phyloP scores from a whole-genome alignment of 2,888 invertebrate genomes.

The Drosophila mayaguana region DNA sequence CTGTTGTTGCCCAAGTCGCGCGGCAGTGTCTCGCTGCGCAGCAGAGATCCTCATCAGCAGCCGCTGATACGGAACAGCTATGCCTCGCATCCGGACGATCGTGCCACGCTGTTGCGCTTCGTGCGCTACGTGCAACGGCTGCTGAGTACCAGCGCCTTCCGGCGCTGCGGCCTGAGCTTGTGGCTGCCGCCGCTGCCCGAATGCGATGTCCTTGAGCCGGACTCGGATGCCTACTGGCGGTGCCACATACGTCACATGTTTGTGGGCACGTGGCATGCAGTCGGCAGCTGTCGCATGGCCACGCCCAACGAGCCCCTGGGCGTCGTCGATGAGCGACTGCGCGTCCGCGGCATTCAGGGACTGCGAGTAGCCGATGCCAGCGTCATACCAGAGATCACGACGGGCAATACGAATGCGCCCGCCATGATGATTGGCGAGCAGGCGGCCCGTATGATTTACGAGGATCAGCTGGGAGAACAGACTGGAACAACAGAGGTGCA shows the following conservation, averaged over 20 bases:
- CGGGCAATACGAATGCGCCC: slow-evolving; percentile 93
- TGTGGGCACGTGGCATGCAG: slow-evolving; percentile 88
- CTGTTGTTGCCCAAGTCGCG: slow-evolving; percentile 84
- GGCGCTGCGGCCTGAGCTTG: slow-evolving; percentile 79
- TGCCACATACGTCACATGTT: slow-evolving; percentile 87
- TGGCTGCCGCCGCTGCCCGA: slow-evolving; percentile 66
- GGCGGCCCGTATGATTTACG: slow-evolving; percentile 86
- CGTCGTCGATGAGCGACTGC: slow-evolving; percentile 86
- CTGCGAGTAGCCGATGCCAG: slow-evolving; percentile 93
- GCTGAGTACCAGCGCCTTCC: slow-evolving; percentile 84
- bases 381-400: slow-evolving; percentile 91
- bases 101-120: slow-evolving; percentile 81
- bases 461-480: slow-evolving; percentile 41
- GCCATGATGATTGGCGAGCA: slow-evolving; percentile 95
- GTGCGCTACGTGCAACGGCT: slow-evolving; percentile 82
- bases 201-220: slow-evolving; percentile 67
- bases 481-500: not conserved
- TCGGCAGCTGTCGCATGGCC: slow-evolving; percentile 90
- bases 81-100: slow-evolving; percentile 85
- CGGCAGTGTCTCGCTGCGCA: slow-evolving; percentile 86
- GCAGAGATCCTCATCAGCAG: slow-evolving; percentile 85
- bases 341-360: slow-evolving; percentile 87
- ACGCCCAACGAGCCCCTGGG: slow-evolving; percentile 83
- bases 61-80: slow-evolving; percentile 88
- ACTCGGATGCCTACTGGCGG: slow-evolving; percentile 86